These are phyloP conservation scores for Parelbella ahira DNA, from an alignment of 2,888 invertebrate genomes.

Conservation along the genomic window DNA sequence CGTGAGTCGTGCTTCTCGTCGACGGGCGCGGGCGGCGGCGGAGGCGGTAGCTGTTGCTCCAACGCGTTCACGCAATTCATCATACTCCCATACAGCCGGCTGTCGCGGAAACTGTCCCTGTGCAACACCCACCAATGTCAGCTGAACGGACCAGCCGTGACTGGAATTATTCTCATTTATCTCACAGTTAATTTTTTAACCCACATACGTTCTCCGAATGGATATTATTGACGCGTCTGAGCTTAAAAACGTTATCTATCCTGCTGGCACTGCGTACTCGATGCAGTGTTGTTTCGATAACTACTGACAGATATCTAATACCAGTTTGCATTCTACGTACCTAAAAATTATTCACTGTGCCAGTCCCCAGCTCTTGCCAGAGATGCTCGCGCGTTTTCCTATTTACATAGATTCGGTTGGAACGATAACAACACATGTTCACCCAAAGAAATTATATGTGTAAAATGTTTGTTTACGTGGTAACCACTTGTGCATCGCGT, in stretches of 20 bases:
- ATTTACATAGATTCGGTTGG: conserved; percentile 20
- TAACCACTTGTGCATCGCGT: conserved; percentile 52
- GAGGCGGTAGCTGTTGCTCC: conserved; percentile 92
- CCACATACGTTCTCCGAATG: conserved; percentile 9
- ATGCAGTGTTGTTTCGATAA: conserved; percentile 19
- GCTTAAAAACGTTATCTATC: conserved; percentile 13
- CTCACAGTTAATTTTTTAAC: conserved; percentile 5
- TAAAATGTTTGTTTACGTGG: conserved; percentile 17
- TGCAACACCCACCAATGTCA: conserved; percentile 36
- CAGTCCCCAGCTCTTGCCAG: conserved; percentile 24
- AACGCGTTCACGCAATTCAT: conserved; percentile 96
- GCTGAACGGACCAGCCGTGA: conserved; percentile 19
- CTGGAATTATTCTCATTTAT: conserved; percentile 16
- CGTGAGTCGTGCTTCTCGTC: conserved; percentile 76
- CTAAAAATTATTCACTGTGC: conserved; percentile 22
- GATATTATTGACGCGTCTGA: conserved; percentile 4
- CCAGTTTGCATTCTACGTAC: conserved; percentile 22
- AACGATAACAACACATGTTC: conserved; percentile 15
- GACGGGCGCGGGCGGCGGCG: conserved; percentile 70
- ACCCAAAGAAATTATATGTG: conserved; percentile 14
- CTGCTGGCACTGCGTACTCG: conserved; percentile 20
- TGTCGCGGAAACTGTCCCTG: conserved; percentile 95
- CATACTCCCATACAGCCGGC: conserved; percentile 96
- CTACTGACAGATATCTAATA: conserved; percentile 9
- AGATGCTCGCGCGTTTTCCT: conserved; percentile 22